Evolutionary conservation across 2,797 vertebrate genomes (phyloP), one percentile per base, ranked within the genome.

Genomic region (Diceros bicornis): DNA sequence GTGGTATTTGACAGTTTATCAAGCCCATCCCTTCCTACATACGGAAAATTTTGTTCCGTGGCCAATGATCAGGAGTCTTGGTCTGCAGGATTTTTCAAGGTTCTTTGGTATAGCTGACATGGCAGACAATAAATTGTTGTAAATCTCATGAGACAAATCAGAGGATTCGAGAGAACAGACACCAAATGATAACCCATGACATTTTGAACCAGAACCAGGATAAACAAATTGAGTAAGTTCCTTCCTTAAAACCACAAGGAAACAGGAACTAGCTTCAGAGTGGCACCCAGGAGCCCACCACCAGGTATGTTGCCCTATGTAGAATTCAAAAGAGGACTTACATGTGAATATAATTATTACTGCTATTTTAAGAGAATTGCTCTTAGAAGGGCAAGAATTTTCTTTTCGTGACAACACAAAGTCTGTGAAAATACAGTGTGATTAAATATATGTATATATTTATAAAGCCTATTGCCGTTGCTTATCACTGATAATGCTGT

Each of bases 301-400:
- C 4, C 23, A 69, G 77, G 18, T 74, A 25, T 23, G 11, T 14
- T 74, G n/a, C 52, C 69, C 59, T 59, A 32, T 59, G 75, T 71
- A 91, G 85, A 86, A 64, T 61, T 77, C 61, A 91, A 68, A 61
- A 34, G 74, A 34, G 32, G 20, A 32, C 27, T 90, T 92, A 41
- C 69, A 59, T n/a, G 23, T n/a, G 37, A 7, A 4, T 68, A 21
- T 34, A 77, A 68, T 85, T 52, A 79, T 91, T 78, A 89, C 59
- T 72, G 34, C 32, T 91, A 47, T 96, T 91, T 97, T 97, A 85
- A 92, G 59, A 82, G 27, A 78, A 59, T 77, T 94, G 44, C 57
- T 91, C 12, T 90, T 57, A 81, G 59, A 74, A 78, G 69, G 55
- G 37, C 32, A 82, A 85, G 55, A 62, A 62, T 74, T 81, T 94